phyloP scores from a whole-genome alignment of 2,113 vertebrate species.

The Cephalopterus ornatus region DNA sequence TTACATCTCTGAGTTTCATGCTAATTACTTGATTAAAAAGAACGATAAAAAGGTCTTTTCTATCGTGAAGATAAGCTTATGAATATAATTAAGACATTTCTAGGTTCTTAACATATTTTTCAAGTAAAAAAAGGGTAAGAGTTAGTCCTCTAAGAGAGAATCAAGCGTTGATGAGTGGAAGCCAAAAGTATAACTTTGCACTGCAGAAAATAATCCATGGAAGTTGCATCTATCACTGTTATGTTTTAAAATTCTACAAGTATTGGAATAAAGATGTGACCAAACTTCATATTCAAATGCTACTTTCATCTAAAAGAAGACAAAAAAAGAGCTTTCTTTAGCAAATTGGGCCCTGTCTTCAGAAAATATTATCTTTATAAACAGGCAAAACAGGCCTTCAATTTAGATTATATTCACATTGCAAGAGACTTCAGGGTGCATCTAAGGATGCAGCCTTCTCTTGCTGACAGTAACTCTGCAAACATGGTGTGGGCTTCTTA shows the following conservation, averaged over 20 bases:
- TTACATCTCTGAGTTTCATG: slow-evolving; percentile 72
- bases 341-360: not conserved
- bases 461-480: not conserved
- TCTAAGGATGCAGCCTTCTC: not conserved
- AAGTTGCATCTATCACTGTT: not conserved
- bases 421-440: not conserved
- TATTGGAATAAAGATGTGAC: not conserved
- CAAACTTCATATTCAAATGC: not conserved
- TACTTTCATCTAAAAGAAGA: not conserved
- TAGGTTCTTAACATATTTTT: slow-evolving; percentile 22
- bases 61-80: slow-evolving; percentile 65
- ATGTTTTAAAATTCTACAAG: not conserved
- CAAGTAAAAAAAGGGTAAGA: slow-evolving; percentile 34
- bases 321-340: not conserved
- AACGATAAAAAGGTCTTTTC: slow-evolving; percentile 66
- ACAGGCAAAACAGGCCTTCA: not conserved
- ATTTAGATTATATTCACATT: not conserved
- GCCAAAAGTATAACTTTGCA: not conserved
- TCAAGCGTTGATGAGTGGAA: slow-evolving; percentile 25
- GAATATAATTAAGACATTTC: slow-evolving; percentile 65
- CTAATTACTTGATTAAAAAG: slow-evolving; percentile 73
- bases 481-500: not conserved
- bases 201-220: not conserved
- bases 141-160: slow-evolving; percentile 3
- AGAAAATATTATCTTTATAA: not conserved